Evolutionary conservation across 2,113 vertebrate genomes (phyloP), one percentile per base, ranked within the genome.

Genomic region (Chitala chitala): DNA sequence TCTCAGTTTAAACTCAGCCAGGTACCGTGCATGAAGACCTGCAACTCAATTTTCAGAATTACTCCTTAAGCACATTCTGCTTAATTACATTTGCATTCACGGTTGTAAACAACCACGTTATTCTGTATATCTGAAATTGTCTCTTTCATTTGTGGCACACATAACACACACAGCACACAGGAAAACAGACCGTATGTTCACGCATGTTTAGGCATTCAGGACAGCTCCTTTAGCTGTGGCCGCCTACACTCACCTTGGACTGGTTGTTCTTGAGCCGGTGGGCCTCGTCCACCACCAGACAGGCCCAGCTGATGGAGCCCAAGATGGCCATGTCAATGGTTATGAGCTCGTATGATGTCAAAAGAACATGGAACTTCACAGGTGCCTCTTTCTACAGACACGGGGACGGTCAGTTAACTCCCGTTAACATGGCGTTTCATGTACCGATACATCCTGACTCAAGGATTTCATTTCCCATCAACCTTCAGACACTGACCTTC

Each of bases 211-310:
- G n/a, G n/a, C n/a, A n/a, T n/a, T n/a, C 29, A 36, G 36, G 26
- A n/a, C 20, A 53, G n/a, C n/a, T 20, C 29, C 46, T 31, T 46
- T 5, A 1, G 4, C 48, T n/a, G 50, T 17, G 54, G 20, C 77
- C n/a, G 36, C 44, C 7, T 2, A 4, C 17, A 40, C 51, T 78
- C 83, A 98, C 95, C 92, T 99, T 99, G 53, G 96, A 98, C 79
- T 98, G 96, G 80, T 98, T 99, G 87, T 99, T 99, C 86, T 99
- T 99, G 65, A 99, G 91, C 22, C 96, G 90, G 83, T 98, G 96
- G 38, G 96, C 96, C 88, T 98, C 96, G 66, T 99, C 96, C 75
- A 99, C 95, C 13, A 99, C 93, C 72, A 99, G 92, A 80, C 96
- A 98, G 76, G 95, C 96, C 96, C 96, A 98, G 77, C 98, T 94